phyloP scores from a whole-genome alignment of 1,140 invertebrate genomes.

The Pseudomyrmex concolor region DNA sequence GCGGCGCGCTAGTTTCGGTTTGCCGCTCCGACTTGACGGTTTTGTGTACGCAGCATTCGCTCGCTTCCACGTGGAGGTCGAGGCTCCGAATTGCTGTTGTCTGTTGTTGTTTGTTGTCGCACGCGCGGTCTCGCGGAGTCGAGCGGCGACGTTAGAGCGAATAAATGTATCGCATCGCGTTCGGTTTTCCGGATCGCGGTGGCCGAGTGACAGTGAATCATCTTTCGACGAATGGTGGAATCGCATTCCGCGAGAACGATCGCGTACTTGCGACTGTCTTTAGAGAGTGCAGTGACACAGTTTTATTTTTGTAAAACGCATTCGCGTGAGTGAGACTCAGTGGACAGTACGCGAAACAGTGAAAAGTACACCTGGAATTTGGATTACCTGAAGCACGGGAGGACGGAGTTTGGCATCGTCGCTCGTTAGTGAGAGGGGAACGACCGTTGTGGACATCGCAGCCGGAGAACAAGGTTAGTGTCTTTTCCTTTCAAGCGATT shows the following conservation, averaged over 20 bases:
- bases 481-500: slow-evolving; percentile 7
- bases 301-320: not conserved
- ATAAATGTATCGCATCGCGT: not conserved
- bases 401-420: not conserved
- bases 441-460: not conserved
- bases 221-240: not conserved
- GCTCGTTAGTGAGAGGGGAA: not conserved
- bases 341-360: slow-evolving; percentile 12
- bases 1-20: slow-evolving; percentile 76
- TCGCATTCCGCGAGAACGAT: not conserved
- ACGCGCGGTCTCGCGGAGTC: not conserved
- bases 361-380: slow-evolving; percentile 33
- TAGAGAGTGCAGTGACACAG: slow-evolving; percentile 45
- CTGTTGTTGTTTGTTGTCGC: not conserved
- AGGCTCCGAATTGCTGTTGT: slow-evolving; percentile 17
- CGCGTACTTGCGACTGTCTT: no score
- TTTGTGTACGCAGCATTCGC: slow-evolving; percentile 44
- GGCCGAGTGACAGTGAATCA: not conserved
- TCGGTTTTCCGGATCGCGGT: not conserved
- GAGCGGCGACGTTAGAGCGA: not conserved
- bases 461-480: slow-evolving; percentile 41
- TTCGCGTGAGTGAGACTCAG: slow-evolving; percentile 26
- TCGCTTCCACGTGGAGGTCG: slow-evolving; percentile 72
- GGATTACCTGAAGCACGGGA: slow-evolving; percentile 55
- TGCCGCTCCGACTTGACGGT: slow-evolving; percentile 73